A percentile compares a stretch with the other conserved stretches of the same genome.
These are phyloP conservation scores for Simalia tracyae DNA, from an alignment of 2,797 vertebrate genomes.

Conservation along the genomic window DNA sequence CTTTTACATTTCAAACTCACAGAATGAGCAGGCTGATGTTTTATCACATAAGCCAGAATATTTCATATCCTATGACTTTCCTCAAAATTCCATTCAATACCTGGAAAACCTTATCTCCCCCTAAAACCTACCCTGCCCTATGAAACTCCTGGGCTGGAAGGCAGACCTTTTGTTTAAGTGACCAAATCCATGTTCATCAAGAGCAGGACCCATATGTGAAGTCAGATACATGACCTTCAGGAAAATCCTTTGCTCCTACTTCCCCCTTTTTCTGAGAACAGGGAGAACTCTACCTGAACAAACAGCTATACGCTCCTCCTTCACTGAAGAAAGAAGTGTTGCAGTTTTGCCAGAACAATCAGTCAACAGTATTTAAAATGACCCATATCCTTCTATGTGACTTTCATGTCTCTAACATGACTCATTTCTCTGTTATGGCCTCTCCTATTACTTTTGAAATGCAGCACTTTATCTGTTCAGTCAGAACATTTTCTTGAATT, in stretches of 20 bases:
- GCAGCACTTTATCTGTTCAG: background rate
- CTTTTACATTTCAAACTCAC: background rate
- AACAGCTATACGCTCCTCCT: background rate
- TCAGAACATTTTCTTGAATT: background rate
- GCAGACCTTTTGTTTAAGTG: background rate
- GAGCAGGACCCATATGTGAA: background rate
- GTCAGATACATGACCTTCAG: background rate
- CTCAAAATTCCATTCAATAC: background rate
- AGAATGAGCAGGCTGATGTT: background rate
- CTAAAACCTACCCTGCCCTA: background rate
- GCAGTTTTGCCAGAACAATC: background rate
- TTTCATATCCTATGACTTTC: background rate
- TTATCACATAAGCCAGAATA: background rate
- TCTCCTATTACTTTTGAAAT: background rate
- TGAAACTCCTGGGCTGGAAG: background rate
- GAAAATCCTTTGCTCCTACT: background rate
- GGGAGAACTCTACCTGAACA: background rate
- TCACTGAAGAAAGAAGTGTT: background rate
- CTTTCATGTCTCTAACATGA: background rate
- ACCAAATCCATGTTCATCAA: background rate
- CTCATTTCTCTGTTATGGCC: background rate
- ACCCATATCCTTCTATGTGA: background rate
- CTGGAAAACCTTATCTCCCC: background rate
- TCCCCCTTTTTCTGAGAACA: background rate
- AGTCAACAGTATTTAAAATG: background rate